Evolutionary conservation across 2,888 invertebrate genomes (phyloP).

Genomic region (Athalia rosae): DNA sequence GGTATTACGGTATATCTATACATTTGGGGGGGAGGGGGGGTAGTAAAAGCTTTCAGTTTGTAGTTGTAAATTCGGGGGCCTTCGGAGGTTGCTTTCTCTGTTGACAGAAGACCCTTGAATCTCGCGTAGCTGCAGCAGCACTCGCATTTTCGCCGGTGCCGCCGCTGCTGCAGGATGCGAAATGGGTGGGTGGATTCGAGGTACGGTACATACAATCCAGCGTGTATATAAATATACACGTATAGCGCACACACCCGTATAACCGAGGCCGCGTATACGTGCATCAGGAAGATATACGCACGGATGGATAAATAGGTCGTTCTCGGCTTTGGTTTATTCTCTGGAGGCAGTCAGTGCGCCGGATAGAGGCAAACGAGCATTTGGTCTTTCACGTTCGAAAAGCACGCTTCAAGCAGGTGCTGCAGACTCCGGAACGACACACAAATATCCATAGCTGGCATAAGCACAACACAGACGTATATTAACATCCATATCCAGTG

Average conservation of each 20-base stretch:
- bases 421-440: neutral
- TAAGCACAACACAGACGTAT: too few species aligned
- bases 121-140: conserved; percentile 10
- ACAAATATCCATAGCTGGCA: too few species aligned
- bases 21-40: too few species aligned
- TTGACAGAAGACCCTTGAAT: conserved; percentile 36
- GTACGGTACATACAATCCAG: neutral
- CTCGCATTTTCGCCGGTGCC: conserved; percentile 16
- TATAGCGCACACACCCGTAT: conserved; percentile 1
- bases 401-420: neutral
- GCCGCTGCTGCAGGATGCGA: neutral
- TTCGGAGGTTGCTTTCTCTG: conserved; percentile 1
- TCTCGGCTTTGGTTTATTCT: conserved; percentile 33
- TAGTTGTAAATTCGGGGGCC: conserved; percentile 7
- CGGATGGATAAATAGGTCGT: conserved; percentile 37
- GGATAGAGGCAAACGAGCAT: conserved; percentile 24
- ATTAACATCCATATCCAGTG: too few species aligned
- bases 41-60: neutral
- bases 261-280: neutral
- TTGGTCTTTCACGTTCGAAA: conserved; percentile 20
- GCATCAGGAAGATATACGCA: neutral
- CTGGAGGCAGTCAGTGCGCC: conserved; percentile 19
- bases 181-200: conserved; percentile 8
- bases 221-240: neutral
- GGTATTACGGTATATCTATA: too few species aligned